phyloP scores from a whole-genome alignment of 1,140 invertebrate genomes.

The Neotoxoptera formosana region DNA sequence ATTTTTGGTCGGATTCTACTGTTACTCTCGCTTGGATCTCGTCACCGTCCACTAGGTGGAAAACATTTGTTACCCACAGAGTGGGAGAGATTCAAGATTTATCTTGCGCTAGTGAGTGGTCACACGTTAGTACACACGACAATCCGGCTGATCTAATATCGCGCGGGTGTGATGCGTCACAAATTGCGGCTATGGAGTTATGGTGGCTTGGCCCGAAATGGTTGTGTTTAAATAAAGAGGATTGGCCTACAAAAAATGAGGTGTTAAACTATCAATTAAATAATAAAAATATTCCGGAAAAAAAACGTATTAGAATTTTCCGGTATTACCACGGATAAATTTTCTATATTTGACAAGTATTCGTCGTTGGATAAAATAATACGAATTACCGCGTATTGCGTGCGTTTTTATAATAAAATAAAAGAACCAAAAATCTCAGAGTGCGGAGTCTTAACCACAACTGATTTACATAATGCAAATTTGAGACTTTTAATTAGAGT shows the following conservation, averaged over 20 bases:
- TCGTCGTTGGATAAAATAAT: slow-evolving; percentile 26
- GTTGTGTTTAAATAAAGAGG: neutral
- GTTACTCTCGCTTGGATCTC: slow-evolving; percentile 54
- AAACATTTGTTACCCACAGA: slow-evolving; percentile 53
- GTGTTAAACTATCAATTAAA: neutral
- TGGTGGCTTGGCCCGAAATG: slow-evolving; percentile 56
- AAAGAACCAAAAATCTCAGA: neutral
- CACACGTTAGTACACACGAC: slow-evolving; percentile 58
- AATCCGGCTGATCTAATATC: slow-evolving; percentile 62
- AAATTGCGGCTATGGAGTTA: neutral
- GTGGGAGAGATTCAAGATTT: slow-evolving; percentile 62
- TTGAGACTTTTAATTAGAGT: too few relatives aligned
- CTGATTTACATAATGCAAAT: too few relatives aligned
- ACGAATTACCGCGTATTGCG: neutral
- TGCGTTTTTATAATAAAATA: neutral
- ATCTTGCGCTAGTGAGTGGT: slow-evolving; percentile 59
- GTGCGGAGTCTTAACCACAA: too few relatives aligned
- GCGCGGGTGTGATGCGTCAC: slow-evolving; percentile 57
- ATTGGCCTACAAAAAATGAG: neutral
- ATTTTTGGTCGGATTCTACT: slow-evolving; percentile 52
- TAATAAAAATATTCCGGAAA: neutral
- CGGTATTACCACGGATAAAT: neutral
- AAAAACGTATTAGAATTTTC: too few relatives aligned
- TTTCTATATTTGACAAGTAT: slow-evolving; percentile 2
- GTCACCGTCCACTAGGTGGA: slow-evolving; percentile 36